Percentiles rank a stretch among this genome's conserved stretches.
phyloP scores from a whole-genome alignment of 1,140 invertebrate genomes.

The Vanessa tameamea region DNA sequence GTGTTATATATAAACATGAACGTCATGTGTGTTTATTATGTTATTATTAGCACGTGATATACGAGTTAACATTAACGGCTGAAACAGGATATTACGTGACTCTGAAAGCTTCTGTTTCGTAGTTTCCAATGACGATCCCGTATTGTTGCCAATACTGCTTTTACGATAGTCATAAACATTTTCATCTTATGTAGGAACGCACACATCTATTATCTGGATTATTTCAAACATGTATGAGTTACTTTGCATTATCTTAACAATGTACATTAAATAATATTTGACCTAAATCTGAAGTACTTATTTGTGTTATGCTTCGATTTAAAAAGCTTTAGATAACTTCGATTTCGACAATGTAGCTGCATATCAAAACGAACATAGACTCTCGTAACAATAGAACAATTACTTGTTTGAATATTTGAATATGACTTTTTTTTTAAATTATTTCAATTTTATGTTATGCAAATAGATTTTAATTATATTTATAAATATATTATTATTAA shows the following conservation, averaged over 20 bases:
- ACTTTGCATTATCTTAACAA: not conserved
- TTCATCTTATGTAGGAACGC: not conserved
- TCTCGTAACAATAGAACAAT: too few species aligned
- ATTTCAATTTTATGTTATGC: too few species aligned
- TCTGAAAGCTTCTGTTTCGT: conserved; percentile 30
- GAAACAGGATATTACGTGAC: conserved; percentile 50
- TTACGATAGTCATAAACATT: conserved; percentile 38
- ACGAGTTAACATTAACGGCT: conserved; percentile 32
- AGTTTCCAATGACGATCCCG: not conserved
- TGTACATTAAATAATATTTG: not conserved
- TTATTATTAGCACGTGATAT: conserved; percentile 22
- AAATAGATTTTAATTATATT: too few species aligned
- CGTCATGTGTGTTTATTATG: conserved; percentile 10
- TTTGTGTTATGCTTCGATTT: not conserved
- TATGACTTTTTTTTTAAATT: too few species aligned
- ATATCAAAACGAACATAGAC: too few species aligned
- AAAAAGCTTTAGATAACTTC: too few species aligned
- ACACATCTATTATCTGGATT: not conserved
- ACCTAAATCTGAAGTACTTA: not conserved
- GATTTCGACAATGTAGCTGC: too few species aligned
- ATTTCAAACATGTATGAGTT: not conserved
- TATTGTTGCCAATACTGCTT: conserved; percentile 40
- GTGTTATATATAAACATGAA: conserved; percentile 14
- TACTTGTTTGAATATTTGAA: too few species aligned
- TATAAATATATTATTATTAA: too few species aligned